phyloP scores from a whole-genome alignment of 2,888 invertebrate species.

The Eurytoma californica region DNA sequence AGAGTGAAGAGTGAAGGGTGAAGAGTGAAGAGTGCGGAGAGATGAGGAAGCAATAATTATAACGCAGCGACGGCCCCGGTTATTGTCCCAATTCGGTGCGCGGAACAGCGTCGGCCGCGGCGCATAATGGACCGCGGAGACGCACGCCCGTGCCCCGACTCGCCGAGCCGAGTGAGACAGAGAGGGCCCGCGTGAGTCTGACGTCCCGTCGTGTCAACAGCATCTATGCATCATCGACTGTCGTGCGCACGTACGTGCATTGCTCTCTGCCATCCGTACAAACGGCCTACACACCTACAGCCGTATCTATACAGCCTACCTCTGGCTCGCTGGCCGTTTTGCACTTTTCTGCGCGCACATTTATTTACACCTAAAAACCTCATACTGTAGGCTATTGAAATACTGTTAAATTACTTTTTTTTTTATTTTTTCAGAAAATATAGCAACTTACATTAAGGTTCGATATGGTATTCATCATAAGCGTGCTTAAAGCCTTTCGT shows the following conservation, averaged over 20 bases:
- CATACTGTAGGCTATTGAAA: background rate
- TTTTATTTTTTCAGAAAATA: background rate
- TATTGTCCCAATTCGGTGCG: constrained; percentile 68
- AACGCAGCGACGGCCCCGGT: constrained; percentile 63
- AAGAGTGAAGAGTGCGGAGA: too few species aligned
- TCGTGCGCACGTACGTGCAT: constrained; percentile 69
- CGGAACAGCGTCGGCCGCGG: background rate
- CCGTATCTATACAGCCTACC: constrained; percentile 22
- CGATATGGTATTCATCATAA: constrained; percentile 4
- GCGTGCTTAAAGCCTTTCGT: constrained; percentile 9
- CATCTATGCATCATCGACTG: constrained; percentile 74
- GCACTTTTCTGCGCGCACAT: background rate
- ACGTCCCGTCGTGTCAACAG: constrained; percentile 74
- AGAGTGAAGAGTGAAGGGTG: too few species aligned
- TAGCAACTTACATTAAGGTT: background rate
- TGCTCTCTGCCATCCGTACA: constrained; percentile 4
- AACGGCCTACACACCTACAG: background rate
- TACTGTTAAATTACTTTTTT: background rate
- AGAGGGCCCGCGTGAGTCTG: constrained; percentile 71
- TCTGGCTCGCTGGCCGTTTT: background rate
- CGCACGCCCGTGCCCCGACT: constrained; percentile 48
- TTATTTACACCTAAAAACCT: background rate
- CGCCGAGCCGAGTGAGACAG: background rate
- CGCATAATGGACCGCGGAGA: constrained; percentile 27
- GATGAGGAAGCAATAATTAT: constrained; percentile 66